Base-by-base conservation (phyloP, 2,888 invertebrate genomes). In the Strigamia crassipes region DNA sequence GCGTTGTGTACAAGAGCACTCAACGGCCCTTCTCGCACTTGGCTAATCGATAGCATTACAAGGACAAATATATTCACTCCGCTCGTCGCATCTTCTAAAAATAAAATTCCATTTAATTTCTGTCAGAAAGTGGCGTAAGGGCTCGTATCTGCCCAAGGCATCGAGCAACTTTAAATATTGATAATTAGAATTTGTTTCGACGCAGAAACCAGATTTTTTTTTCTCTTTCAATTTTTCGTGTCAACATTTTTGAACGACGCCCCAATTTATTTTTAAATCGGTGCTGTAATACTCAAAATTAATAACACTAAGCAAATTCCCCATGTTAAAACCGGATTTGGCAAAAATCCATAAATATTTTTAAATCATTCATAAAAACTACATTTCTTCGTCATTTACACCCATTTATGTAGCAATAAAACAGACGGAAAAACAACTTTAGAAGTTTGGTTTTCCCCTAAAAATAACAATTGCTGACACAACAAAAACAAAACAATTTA, bases 11-110 rank as follows among this genome's bases (percentile, higher is more conserved):
- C 73, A 31, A 31, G 73, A 31, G 21, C 56, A 56, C 56, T 56
- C 56, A 73, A 27, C 31, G 73, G 27, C 31, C 73, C 56, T 56
- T 18, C 56, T 56, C 31, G 73, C 23, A 31, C 13, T 73, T 13
- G 73, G 73, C 31, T 73, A 73, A 73, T 73, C 73, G 73, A 73
- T 73, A 73, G 31, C 73, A 73, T 73, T 73, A 73, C 73, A 31
- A 73, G 73, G 31, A 73, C 73, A 73, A 73, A 73, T 73, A 73
- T 73, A 73, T 73, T 73, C 73, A 18, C 56, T 73, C 18, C 6
- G 31, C 73, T 31, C 9, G 27, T 73, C 27, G 73, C 56, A 27
- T 73, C 23, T 31, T 73, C 27, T 31, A 73, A 73, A 27, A 73
- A 73, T 73, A 73, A 73, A 27, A n/a, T 27, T 27, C 27, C 27